phyloP scores from a whole-genome alignment of 2,888 invertebrate species.

The Limnephilus marmoratus region DNA sequence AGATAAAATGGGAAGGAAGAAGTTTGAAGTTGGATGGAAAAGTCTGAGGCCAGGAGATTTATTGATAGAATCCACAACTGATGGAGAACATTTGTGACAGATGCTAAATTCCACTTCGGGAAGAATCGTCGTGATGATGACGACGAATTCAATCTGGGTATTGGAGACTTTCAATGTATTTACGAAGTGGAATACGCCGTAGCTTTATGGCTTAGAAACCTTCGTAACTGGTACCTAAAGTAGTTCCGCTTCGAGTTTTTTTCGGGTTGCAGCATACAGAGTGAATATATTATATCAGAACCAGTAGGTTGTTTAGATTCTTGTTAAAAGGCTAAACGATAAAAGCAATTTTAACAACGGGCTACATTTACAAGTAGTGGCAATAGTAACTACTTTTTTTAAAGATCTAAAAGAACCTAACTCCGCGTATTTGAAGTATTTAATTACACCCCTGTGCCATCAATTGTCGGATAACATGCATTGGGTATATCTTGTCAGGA shows the following conservation, averaged over 20 bases:
- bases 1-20: too few relatives aligned
- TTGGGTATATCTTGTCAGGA: slow-evolving; percentile 4
- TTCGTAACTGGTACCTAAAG: background rate
- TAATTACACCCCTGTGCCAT: slow-evolving; percentile 24
- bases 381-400: background rate
- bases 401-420: background rate
- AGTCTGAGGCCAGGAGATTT: too few relatives aligned
- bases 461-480: slow-evolving; percentile 26
- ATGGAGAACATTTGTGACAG: too few relatives aligned
- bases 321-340: too few relatives aligned
- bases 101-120: too few relatives aligned
- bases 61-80: too few relatives aligned
- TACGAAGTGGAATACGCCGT: background rate
- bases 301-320: too few relatives aligned
- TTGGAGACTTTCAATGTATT: background rate
- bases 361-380: background rate
- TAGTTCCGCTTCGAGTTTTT: background rate
- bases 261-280: background rate
- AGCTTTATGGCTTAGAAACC: background rate
- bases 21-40: too few relatives aligned
- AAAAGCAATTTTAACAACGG: background rate
- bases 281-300: too few relatives aligned
- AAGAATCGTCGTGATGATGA: too few relatives aligned
- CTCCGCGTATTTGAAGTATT: background rate
- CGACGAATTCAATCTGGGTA: background rate